Conservation (phyloP, 2,888 invertebrate species). For the Deroplatys truncata region DNA sequence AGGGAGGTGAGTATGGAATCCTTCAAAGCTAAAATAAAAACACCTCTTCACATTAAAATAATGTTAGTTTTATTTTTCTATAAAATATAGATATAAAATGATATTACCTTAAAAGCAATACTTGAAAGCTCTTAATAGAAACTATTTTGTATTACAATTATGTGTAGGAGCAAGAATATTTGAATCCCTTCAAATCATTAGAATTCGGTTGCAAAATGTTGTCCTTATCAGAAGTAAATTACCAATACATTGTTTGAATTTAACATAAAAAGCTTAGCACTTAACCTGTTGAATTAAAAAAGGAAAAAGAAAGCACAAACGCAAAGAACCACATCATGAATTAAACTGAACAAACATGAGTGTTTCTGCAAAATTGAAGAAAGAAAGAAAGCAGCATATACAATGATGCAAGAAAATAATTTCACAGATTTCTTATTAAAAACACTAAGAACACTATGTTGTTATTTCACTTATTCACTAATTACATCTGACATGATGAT, state of each 20-base stretch:
- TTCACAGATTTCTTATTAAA: neutral
- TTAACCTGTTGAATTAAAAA: neutral
- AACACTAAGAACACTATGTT: neutral
- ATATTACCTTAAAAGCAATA: neutral
- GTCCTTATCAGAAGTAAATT: neutral
- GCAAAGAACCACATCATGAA: neutral
- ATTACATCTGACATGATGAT: neutral
- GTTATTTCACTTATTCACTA: neutral
- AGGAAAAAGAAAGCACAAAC: neutral
- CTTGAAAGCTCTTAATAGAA: neutral
- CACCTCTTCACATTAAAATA: neutral
- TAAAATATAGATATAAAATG: neutral
- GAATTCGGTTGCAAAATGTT: neutral
- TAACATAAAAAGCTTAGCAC: neutral
- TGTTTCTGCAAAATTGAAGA: neutral
- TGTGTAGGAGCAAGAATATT: neutral
- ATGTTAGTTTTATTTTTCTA: neutral
- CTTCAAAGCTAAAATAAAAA: neutral
- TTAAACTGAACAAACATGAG: neutral
- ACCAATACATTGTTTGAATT: neutral
- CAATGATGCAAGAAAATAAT: too few species aligned
- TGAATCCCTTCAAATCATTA: neutral
- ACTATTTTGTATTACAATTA: neutral
- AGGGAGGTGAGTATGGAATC: neutral
- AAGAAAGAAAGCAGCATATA: neutral